Percentiles rank a stretch among this genome's conserved stretches.
These are phyloP conservation scores for Dascillus cervinus DNA, from an alignment of 2,888 invertebrate species.

Conservation along the genomic window DNA sequence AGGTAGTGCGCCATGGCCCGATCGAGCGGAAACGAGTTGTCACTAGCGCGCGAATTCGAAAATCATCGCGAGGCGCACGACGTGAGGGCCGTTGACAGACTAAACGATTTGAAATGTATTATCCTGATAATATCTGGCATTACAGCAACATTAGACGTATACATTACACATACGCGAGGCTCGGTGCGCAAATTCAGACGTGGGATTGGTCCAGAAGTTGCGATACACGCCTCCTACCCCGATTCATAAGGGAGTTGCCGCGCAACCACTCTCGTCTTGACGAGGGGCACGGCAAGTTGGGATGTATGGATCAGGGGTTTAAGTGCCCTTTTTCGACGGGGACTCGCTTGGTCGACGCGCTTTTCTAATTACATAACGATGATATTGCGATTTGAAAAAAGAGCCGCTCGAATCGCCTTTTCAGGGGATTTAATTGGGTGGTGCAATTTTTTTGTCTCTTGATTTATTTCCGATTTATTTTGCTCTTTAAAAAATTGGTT, in stretches of 20 bases:
- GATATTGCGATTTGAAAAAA: no score
- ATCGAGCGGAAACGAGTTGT: no score
- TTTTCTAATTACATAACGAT: no score
- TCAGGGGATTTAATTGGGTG: no score
- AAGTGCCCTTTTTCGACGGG: no score
- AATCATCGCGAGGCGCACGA: slow-evolving; percentile 23
- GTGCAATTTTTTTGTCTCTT: no score
- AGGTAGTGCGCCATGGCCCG: slow-evolving; percentile 32
- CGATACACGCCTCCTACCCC: slow-evolving; percentile 22
- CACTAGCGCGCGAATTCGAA: slow-evolving; percentile 5
- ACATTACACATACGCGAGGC: slow-evolving; percentile 39
- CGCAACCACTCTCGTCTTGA: slow-evolving; percentile 17
- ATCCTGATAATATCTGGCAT: slow-evolving; percentile 44
- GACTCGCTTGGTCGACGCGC: no score
- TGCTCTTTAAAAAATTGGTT: no score
- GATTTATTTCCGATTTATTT: no score
- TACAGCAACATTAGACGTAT: slow-evolving; percentile 44
- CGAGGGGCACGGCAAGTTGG: no score
- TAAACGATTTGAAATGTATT: slow-evolving; percentile 45
- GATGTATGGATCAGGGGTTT: no score
- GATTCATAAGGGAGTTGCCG: slow-evolving; percentile 24
- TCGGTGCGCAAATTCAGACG: slow-evolving; percentile 31
- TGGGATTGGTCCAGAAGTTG: slow-evolving; percentile 33
- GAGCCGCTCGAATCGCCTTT: no score
- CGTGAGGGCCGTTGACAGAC: slow-evolving; percentile 38